Evolutionary conservation across 2,888 invertebrate species (phyloP), one percentile per base, ranked within the genome.

Genomic region (Epiblema foenella): DNA sequence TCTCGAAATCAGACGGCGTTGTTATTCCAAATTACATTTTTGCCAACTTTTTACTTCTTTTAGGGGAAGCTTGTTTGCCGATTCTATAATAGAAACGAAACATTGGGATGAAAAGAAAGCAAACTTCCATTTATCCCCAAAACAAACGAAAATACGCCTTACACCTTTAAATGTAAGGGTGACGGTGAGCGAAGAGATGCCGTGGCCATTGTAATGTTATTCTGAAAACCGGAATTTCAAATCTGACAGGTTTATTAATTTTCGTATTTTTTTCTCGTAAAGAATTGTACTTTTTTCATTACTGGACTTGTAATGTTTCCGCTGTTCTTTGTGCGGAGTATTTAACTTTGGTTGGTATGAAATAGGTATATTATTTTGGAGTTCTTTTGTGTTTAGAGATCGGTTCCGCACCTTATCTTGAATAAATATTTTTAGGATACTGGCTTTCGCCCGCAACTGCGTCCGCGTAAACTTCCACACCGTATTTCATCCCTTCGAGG

Each of bases 1-100:
- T 79, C 73, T 62, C 76, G 68, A 79, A 86, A 86, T 85, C 85
- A 86, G 84, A 86, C 83, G 80, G 78, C 81, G 79, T 86, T 89
- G 89, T 88, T 89, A 84, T 89, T 86, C 77, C 84, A 88, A 89
- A 89, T 89, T 89, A 87, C 84, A 83, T 88, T 86, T 88, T 87
- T 85, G 78, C 79, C 83, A 85, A 84, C 85, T 70, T 70, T 64
- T 39, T 65, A 68, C 69, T 82, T 83, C 81, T 81, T 83, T 80
- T 80, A 81, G 83, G 82, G 81, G 78, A 81, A 49, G 64, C 78
- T 80, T 86, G 85, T 88, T 88, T 86, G 83, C 81, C 74, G 79
- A 81, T 81, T 82, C 78, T 83, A 81, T 89, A 88, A 89, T 87
- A 85, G 85, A 89, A 89, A 85, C 82, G 85, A 79, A 85, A 85